Evolutionary conservation across 2,797 vertebrate species (phyloP).

Genomic region (Coendou prehensilis): DNA sequence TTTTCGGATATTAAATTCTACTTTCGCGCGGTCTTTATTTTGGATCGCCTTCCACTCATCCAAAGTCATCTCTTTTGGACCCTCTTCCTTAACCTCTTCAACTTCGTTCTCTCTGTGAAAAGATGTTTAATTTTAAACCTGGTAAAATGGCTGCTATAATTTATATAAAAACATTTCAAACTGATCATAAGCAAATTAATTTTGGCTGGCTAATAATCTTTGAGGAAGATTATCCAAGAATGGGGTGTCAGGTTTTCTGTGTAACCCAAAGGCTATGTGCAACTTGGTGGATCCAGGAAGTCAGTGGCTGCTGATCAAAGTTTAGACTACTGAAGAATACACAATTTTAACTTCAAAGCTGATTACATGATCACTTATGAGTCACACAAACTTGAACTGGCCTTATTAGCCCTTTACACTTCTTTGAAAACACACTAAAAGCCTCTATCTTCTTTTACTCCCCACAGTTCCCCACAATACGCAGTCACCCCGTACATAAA

Average conservation of each 20-base stretch:
- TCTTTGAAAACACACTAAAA: constrained; percentile 43
- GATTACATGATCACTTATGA: background rate
- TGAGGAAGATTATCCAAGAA: background rate
- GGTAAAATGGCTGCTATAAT: background rate
- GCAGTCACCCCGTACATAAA: background rate
- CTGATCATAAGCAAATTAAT: background rate
- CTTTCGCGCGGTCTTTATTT: constrained; percentile 98
- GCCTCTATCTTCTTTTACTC: constrained; percentile 44
- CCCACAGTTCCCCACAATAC: background rate
- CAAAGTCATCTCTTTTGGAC: constrained; percentile 99
- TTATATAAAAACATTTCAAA: background rate
- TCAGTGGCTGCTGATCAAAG: background rate
- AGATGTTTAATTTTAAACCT: constrained; percentile 62
- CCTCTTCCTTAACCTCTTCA: constrained; percentile 98
- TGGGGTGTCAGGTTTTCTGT: background rate
- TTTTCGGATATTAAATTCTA: constrained; percentile 99
- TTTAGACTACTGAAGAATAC: background rate
- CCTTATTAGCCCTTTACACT: background rate
- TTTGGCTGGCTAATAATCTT: background rate
- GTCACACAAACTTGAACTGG: background rate
- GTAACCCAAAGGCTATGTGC: background rate
- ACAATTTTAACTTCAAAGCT: background rate
- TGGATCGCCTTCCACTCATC: constrained; percentile 99
- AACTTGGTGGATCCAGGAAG: background rate
- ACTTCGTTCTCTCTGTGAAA: constrained; percentile 96